phyloP scores from a whole-genome alignment of 2,797 vertebrate genomes.

The Forpus xanthops region DNA sequence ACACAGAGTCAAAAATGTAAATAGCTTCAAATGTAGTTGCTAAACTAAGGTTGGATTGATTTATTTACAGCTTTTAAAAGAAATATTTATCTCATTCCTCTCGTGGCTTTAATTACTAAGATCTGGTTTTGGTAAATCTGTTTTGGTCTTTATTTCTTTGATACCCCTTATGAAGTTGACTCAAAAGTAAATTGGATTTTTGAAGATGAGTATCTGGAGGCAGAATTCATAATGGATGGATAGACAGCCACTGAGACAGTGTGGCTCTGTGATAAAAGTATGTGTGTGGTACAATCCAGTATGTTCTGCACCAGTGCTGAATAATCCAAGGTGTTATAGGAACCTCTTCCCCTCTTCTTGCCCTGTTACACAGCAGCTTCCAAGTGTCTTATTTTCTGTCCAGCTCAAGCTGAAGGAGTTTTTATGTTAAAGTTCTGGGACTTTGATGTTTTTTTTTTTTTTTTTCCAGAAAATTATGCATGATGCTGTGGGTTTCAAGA shows the following conservation, averaged over 20 bases:
- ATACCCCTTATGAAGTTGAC: background rate
- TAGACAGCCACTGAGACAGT: background rate
- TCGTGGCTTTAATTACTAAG: background rate
- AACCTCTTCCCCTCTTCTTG: background rate
- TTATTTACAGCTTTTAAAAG: background rate
- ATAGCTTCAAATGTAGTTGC: background rate
- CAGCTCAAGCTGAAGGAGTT: background rate
- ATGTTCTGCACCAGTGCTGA: background rate
- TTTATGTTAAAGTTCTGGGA: background rate
- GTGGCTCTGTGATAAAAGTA: background rate
- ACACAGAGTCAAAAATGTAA: background rate
- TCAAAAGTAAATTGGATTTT: background rate
- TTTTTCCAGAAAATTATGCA: conserved; percentile 93
- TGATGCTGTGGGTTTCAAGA: conserved; percentile 95
- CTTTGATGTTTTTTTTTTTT: background rate
- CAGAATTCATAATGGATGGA: background rate
- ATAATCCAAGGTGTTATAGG: background rate
- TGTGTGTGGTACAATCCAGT: background rate
- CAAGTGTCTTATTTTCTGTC: background rate
- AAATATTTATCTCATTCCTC: background rate
- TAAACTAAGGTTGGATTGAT: background rate
- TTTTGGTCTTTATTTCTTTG: background rate
- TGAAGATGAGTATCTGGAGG: background rate
- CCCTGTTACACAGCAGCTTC: background rate
- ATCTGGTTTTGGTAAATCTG: background rate